These are phyloP conservation scores for Melipona beecheii DNA, from an alignment of 2,888 invertebrate species.

Conservation along the genomic window DNA sequence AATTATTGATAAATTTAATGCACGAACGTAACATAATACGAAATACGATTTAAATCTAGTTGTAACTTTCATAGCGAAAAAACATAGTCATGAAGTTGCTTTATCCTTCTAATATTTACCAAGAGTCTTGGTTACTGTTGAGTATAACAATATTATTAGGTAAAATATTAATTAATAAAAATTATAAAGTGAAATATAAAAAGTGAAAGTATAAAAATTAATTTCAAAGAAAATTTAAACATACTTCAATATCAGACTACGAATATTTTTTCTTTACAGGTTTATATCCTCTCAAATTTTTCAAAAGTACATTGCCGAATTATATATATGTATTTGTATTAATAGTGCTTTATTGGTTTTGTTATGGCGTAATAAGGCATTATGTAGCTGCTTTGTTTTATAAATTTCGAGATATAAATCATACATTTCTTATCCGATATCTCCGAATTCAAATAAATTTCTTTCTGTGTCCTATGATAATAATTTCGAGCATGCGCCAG, in stretches of 20 bases:
- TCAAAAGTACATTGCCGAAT: neutral
- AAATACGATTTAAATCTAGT: slow-evolving; percentile 27
- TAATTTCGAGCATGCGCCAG: slow-evolving; percentile 26
- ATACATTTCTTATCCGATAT: neutral
- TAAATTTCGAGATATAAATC: neutral
- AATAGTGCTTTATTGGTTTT: slow-evolving; percentile 1
- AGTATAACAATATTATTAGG: slow-evolving; percentile 37
- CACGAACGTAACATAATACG: slow-evolving; percentile 13
- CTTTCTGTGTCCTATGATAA: slow-evolving; percentile 23
- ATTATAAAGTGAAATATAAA: slow-evolving; percentile 30
- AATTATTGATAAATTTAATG: slow-evolving; percentile 32
- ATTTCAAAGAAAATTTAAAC: neutral
- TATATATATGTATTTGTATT: slow-evolving; percentile 24
- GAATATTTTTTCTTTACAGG: slow-evolving; percentile 30
- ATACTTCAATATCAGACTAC: neutral
- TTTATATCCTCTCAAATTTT: slow-evolving; percentile 45
- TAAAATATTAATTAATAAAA: slow-evolving; percentile 30
- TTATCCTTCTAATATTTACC: slow-evolving; percentile 29
- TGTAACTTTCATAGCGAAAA: neutral
- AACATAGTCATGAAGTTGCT: slow-evolving; percentile 31
- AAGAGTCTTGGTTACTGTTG: slow-evolving; percentile 49
- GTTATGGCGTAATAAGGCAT: neutral
- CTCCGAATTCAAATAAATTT: slow-evolving; percentile 30
- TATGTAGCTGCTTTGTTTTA: neutral
- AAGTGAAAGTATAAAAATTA: neutral